Percentiles rank a stretch among this genome's conserved stretches.
Evolutionary conservation across 2,113 vertebrate species (phyloP).

Genomic region (Rhabdomys dilectus): DNA sequence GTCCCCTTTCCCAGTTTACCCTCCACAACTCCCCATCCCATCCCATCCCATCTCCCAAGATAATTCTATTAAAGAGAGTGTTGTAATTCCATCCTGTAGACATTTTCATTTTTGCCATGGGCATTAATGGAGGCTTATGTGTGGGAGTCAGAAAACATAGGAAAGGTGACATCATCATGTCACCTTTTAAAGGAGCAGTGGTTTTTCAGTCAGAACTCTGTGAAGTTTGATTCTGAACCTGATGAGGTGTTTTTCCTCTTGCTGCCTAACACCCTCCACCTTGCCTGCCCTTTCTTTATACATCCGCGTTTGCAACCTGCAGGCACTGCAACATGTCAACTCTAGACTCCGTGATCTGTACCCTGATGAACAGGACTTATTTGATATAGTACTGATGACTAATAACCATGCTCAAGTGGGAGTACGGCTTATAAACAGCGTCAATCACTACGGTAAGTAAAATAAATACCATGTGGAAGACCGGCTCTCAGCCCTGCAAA

Average conservation of each 20-base stretch:
- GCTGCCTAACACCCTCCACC: background rate
- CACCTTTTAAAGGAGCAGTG: background rate
- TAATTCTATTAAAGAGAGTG: constrained; percentile 1
- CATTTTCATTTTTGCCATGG: background rate
- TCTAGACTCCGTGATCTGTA: constrained; percentile 92
- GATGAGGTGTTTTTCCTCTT: background rate
- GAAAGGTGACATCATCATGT: background rate
- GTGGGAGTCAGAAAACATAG: constrained; percentile 16
- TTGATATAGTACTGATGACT: constrained; percentile 98
- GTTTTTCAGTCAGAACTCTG: background rate
- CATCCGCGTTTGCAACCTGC: constrained; percentile 54
- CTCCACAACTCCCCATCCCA: too few relatives aligned
- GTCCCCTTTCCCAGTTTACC: too few relatives aligned
- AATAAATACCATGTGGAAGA: constrained; percentile 76
- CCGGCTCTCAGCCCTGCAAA: constrained; percentile 49
- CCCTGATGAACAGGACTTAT: constrained; percentile 95
- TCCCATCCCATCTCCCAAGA: background rate
- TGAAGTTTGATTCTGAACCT: background rate
- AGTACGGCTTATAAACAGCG: constrained; percentile 98
- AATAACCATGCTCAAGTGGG: constrained; percentile 98
- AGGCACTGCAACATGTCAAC: constrained; percentile 94
- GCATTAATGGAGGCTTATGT: background rate
- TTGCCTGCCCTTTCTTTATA: constrained; percentile 27
- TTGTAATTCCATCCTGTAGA: background rate
- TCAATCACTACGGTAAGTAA: constrained; percentile 96